Percentiles rank a stretch among this genome's conserved stretches.
Evolutionary conservation across 2,797 vertebrate species (phyloP).

Genomic region (Trachurus trachurus): DNA sequence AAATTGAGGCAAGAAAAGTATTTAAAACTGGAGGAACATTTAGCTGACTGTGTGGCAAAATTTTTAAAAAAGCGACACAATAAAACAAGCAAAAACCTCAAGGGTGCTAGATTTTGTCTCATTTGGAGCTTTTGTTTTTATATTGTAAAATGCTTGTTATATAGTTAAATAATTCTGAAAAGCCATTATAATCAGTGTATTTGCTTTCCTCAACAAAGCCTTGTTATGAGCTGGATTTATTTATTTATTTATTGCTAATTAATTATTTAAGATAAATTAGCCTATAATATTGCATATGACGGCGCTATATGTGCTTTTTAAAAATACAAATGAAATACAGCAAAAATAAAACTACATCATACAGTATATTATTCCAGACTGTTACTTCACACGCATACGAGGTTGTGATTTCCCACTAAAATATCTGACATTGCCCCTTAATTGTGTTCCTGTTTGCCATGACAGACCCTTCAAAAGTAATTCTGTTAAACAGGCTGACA

Average conservation of each 20-base stretch:
- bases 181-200: neutral
- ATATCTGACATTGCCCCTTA: conserved; percentile 5
- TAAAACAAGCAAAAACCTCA: neutral
- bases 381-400: neutral
- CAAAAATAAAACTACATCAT: conserved; percentile 7
- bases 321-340: neutral
- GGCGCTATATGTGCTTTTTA: neutral
- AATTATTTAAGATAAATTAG: conserved; percentile 31
- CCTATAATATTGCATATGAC: neutral
- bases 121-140: neutral
- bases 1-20: conserved; percentile 45
- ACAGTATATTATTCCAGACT: neutral
- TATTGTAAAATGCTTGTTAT: conserved; percentile 7
- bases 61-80: conserved; percentile 11
- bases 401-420: neutral
- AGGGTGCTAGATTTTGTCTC: conserved; percentile 1
- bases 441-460: conserved; percentile 45
- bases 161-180: neutral
- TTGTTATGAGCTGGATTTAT: neutral
- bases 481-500: conserved; percentile 62
- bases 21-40: conserved; percentile 27
- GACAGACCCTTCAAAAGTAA: conserved; percentile 57
- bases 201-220: conserved; percentile 12
- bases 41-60: neutral
- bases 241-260: conserved; percentile 17